Base-by-base conservation (phyloP, 1,140 invertebrate genomes). In the Drosophila sturtevanti region DNA sequence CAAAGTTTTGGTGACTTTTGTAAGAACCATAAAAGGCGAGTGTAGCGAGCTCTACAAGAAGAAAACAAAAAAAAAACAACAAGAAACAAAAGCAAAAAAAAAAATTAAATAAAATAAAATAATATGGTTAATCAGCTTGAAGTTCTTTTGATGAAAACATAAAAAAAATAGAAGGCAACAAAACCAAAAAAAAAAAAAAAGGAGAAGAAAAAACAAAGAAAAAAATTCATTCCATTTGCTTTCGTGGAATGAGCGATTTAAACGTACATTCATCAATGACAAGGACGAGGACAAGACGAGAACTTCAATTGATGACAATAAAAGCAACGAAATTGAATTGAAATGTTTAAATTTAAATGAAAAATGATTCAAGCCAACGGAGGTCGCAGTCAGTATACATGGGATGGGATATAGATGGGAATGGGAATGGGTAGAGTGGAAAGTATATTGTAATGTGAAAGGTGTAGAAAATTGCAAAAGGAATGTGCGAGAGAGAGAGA, bases 301-400 rank as follows among this genome's bases (percentile, higher is more conserved):
- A 62, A 55, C 71, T 74, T 55, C 72, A 74, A 74, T 74, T 59
- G 72, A 74, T 74, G 31, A 14, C 70, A 74, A 71, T 74, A 74
- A 67, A 37, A 74, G 72, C 72, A 60, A 56, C 72, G 72, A 74
- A 74, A 74, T 74, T 74, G 72, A 74, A 74, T 74, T 75, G 71
- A 67, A 74, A 74, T 74, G 72, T 74, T 37, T 41, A 74, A 74
- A 74, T 74, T 74, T 67, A 74, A 74, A 74, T 74, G 72, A 74
- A 67, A 73, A 74, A 63, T 72, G 51, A 10, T 31, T 11, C 55
- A 58, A 18, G 5, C 5, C 11, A 12, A 54, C 12, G 11, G 27
- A 31, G 27, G 2, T 31, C 27, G 27, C 2, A 31, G 27, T 31
- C 27, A 24, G 4, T 4, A 24, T 4, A 24, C 24, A 24, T 4